Base-by-base conservation (phyloP, 2,113 vertebrate genomes). In the Tautogolabrus adspersus region DNA sequence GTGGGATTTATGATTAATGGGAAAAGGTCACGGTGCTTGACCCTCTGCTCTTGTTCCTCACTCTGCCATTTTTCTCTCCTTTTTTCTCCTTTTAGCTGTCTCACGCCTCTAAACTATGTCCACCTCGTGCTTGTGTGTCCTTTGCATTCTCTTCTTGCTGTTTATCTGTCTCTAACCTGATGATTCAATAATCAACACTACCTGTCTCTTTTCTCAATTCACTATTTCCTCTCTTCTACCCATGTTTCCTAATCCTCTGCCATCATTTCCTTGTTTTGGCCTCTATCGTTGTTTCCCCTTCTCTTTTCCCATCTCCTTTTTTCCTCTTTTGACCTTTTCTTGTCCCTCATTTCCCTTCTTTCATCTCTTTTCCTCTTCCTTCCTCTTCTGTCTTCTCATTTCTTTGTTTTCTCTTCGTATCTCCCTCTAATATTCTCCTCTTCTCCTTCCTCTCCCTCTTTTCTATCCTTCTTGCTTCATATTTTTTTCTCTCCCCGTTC, bases 1-100 rank as follows among this genome's bases (percentile, higher is more conserved):
- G 72, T 70, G n/a, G 57, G 54, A 60, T 74, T 68, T 51, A 42
- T 66, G 74, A 81, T 83, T 73, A 64, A 81, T 40, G 62, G 30
- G 51, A 42, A 63, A 81, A 74, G 75, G 66, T 84, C 70, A 47
- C 0, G 8, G 64, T 38, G 61, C 22, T 47, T 71, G 66, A 78
- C 68, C 79, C 37, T 55, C 57, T 46, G 46, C 73, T 82, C 69
- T 65, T 64, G 38, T 75, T 72, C 30, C 70, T 72, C 54, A 15
- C 55, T 70, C 65, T 44, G 38, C 3, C 63, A 16, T 55, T 51
- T 66, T 59, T 66, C 40, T 42, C 0, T 59, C 34, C 18, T 49
- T 19, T 47, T 47, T 56, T 12, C 7, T 30, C 38, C 12, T 13
- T 2, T 37, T 9, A 2, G 1, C 55, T 59, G 42, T 62, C 64